Base-by-base conservation (phyloP, 2,888 invertebrate genomes). In the Nephrotoma flavescens region DNA sequence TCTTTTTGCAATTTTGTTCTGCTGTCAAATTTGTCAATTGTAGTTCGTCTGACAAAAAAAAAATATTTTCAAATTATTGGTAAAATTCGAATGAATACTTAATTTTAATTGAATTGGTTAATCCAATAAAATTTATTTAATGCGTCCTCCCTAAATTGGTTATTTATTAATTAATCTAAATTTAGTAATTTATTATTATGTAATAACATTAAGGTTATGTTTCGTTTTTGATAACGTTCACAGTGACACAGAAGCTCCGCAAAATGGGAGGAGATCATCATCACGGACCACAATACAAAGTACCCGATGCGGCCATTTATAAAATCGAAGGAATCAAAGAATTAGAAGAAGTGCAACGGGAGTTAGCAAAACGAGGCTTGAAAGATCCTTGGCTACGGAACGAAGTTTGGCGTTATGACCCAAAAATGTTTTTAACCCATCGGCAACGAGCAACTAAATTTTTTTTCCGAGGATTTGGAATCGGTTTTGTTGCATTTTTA, bases 381-480 rank as follows among this genome's bases (percentile, higher is more conserved):
- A 94, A 93, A 88, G 97, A 97, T 91, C 97, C 97, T 0, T 97
- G 97, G 97, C 92, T 97, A 86, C 95, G 95, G 90, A 97, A 97
- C 91, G 95, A 97, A 91, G 96, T 95, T 0, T 97, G 97, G 97
- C 93, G 96, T 42, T 97, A 94, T 89, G 92, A 95, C 89, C 92
- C 92, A 2, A 94, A 94, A 86, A 89, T 91, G 15, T 95, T 93
- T 88, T 94, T 94, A 15, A 94, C 94, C 0, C 91, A 91, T 31
- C 89, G 89, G 71, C 87, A 88, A 3, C 93, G 94, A 7, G 89
- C 92, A 0, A 89, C 90, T 15, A 89, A 89, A 0, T 90, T 93
- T 11, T 91, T 96, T 88, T 93, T 94, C 88, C 93, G 95, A 86
- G 97, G 97, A 0, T 92, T 95, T 86, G 92, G 92, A 86, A 89